These are phyloP conservation scores for Ophion costatus DNA, from an alignment of 2,888 invertebrate species.

Conservation along the genomic window DNA sequence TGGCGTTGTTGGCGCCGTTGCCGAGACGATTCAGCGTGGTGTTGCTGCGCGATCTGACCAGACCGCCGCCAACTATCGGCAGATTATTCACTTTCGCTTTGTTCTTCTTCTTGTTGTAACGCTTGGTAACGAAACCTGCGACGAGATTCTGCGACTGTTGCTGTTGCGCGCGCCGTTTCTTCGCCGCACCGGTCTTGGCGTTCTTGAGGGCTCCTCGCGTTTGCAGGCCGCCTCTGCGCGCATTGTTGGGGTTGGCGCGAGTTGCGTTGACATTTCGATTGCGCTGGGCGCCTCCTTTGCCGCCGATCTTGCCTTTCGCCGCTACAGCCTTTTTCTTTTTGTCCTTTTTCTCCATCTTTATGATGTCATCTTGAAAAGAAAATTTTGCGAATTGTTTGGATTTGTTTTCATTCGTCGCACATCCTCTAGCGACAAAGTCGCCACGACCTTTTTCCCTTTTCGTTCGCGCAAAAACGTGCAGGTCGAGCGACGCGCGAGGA, in stretches of 20 bases:
- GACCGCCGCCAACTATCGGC: constrained; percentile 24
- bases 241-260: constrained; percentile 57
- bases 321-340: constrained; percentile 79
- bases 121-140: constrained; percentile 77
- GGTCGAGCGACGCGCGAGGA: background rate
- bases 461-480: background rate
- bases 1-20: constrained; percentile 66
- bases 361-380: constrained; percentile 83
- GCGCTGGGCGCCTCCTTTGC: constrained; percentile 64
- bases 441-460: constrained; percentile 51
- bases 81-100: constrained; percentile 45
- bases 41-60: constrained; percentile 76
- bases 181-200: constrained; percentile 41
- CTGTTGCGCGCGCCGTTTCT: constrained; percentile 66
- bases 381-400: constrained; percentile 68
- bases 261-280: constrained; percentile 64
- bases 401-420: constrained; percentile 56
- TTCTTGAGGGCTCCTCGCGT: constrained; percentile 52
- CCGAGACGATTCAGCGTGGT: constrained; percentile 71
- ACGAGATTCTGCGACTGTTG: constrained; percentile 69
- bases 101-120: constrained; percentile 70
- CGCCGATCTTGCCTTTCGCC: constrained; percentile 72
- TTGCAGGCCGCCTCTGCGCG: constrained; percentile 39
- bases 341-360: constrained; percentile 82
- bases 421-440: constrained; percentile 70